Conservation (phyloP, 2,888 invertebrate genomes). For the Craniophora ligustri region DNA sequence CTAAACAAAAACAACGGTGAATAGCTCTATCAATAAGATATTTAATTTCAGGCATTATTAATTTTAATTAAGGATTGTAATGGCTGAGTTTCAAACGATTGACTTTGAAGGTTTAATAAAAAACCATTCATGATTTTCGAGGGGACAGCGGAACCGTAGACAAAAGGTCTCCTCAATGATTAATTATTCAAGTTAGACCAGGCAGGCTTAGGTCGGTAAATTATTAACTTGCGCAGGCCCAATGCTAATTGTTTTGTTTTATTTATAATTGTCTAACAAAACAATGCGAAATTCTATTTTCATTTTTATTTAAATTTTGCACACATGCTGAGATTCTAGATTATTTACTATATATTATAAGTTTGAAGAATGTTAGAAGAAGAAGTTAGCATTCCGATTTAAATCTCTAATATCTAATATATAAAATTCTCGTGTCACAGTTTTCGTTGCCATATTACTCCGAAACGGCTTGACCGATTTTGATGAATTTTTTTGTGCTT, state of each 20-base stretch:
- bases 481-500: too few relatives aligned
- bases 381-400: too few relatives aligned
- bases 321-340: too few relatives aligned
- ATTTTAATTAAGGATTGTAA: conserved; percentile 52
- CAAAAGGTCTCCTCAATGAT: conserved; percentile 45
- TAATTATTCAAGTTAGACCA: conserved; percentile 48
- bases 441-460: too few relatives aligned
- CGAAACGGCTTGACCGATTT: too few relatives aligned
- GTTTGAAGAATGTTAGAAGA: too few relatives aligned
- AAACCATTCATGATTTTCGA: conserved; percentile 42
- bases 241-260: conserved; percentile 45
- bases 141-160: conserved; percentile 33
- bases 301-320: too few relatives aligned
- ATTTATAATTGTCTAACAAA: conserved; percentile 16
- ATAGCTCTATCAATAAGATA: conserved; percentile 33
- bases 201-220: conserved; percentile 25
- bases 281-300: background rate
- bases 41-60: conserved; percentile 52
- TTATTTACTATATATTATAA: too few relatives aligned
- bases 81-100: conserved; percentile 46
- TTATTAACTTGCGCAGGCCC: conserved; percentile 37
- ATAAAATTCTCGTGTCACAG: too few relatives aligned
- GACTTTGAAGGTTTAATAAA: conserved; percentile 34
- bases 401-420: too few relatives aligned
- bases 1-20: conserved; percentile 20